These are phyloP conservation scores for Manduca sexta DNA, from an alignment of 1,140 invertebrate genomes.

Conservation along the genomic window DNA sequence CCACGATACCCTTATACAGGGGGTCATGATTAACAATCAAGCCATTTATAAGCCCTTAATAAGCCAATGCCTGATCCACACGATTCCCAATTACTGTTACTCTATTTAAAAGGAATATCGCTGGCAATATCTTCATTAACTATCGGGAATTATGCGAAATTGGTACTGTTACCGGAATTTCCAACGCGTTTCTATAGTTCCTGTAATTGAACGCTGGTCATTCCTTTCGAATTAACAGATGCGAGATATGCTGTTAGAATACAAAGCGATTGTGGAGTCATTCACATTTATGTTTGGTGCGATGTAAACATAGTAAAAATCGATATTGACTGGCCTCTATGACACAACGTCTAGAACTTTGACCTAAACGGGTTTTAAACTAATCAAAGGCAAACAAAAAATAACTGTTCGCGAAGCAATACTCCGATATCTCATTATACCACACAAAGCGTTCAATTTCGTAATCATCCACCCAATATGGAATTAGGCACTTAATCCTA, in stretches of 20 bases:
- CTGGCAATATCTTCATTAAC: slow-evolving; percentile 38
- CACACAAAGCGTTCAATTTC: slow-evolving; percentile 22
- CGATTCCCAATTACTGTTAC: slow-evolving; percentile 36
- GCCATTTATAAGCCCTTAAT: slow-evolving; percentile 61
- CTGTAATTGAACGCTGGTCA: neutral
- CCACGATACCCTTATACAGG: slow-evolving; percentile 36
- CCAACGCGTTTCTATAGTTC: neutral
- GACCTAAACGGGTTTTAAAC: no score
- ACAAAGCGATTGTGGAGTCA: neutral
- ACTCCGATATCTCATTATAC: slow-evolving; percentile 19
- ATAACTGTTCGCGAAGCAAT: slow-evolving; percentile 1
- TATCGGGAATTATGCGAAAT: slow-evolving; percentile 14
- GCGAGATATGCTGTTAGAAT: neutral
- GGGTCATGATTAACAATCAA: slow-evolving; percentile 53
- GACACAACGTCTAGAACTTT: no score
- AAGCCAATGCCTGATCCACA: slow-evolving; percentile 32
- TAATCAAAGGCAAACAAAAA: neutral
- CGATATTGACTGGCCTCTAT: neutral
- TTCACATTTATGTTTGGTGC: neutral
- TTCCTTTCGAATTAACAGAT: neutral
- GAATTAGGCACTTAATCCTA: slow-evolving; percentile 36
- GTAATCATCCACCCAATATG: slow-evolving; percentile 36
- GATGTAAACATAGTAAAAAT: slow-evolving; percentile 3
- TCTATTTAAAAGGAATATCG: slow-evolving; percentile 46
- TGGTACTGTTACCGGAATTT: slow-evolving; percentile 1